Percentiles rank a stretch among this genome's conserved stretches.
These are phyloP conservation scores for Poecilia picta DNA, from an alignment of 2,797 vertebrate species.

Conservation along the genomic window DNA sequence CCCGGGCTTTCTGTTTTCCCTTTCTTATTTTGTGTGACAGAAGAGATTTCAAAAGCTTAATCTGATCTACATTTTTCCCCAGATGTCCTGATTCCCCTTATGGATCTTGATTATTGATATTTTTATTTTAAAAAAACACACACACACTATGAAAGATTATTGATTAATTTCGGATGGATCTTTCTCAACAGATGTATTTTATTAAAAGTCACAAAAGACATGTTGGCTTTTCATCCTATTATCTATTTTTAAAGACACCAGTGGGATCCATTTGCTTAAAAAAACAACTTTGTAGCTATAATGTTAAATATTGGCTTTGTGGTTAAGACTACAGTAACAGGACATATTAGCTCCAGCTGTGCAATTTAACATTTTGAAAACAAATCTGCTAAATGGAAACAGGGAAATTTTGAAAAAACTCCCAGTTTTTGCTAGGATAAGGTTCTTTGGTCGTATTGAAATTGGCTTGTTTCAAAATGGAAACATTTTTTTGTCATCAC, in stretches of 20 bases:
- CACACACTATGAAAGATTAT: not conserved
- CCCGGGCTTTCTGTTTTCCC: not conserved
- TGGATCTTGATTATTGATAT: not conserved
- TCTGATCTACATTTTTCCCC: not conserved
- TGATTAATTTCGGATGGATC: not conserved
- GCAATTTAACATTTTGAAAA: too few species aligned
- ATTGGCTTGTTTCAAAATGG: too few species aligned
- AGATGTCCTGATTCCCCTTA: conserved; percentile 1
- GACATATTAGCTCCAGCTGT: not conserved
- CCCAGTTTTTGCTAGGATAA: too few species aligned
- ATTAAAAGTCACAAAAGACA: not conserved
- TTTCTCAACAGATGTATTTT: not conserved
- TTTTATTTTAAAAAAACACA: not conserved
- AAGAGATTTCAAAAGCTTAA: conserved; percentile 3
- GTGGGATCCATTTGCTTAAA: not conserved
- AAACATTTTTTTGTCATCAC: too few species aligned
- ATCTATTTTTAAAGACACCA: not conserved
- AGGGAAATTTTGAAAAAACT: too few species aligned
- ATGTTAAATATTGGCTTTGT: not conserved
- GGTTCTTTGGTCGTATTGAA: too few species aligned
- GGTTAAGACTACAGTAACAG: not conserved
- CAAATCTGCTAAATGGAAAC: too few species aligned
- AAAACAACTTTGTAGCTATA: not conserved
- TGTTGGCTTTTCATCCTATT: not conserved
- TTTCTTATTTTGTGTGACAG: not conserved